These are phyloP conservation scores for Myripristis jacobus DNA, from an alignment of 2,797 vertebrate genomes.

Conservation along the genomic window DNA sequence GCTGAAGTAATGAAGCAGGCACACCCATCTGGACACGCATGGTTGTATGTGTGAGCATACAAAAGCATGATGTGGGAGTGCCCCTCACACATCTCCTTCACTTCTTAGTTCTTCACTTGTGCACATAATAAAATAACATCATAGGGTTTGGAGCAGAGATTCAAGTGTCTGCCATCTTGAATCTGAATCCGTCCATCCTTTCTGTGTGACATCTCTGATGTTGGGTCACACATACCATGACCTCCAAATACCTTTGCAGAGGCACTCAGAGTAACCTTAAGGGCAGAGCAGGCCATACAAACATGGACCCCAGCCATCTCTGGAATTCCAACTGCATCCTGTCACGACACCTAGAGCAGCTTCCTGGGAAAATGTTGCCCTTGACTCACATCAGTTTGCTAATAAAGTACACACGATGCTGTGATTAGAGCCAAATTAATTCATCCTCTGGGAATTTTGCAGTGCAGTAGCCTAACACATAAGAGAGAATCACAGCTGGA, in stretches of 20 bases:
- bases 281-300: conserved; percentile 15
- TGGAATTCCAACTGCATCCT: conserved; percentile 31
- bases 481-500: background rate
- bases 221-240: conserved; percentile 28
- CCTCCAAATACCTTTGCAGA: conserved; percentile 25
- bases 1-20: conserved; percentile 21
- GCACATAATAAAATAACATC: too few relatives aligned
- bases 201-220: conserved; percentile 20
- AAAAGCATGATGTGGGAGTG: conserved; percentile 23
- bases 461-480: background rate
- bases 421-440: background rate
- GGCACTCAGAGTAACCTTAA: background rate
- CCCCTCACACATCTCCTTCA: conserved; percentile 20
- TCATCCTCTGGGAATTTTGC: background rate
- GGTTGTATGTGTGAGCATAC: conserved; percentile 17
- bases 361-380: background rate
- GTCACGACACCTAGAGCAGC: background rate
- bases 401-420: background rate
- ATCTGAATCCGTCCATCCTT: too few relatives aligned
- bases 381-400: background rate
- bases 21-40: conserved; percentile 28
- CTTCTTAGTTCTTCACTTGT: too few relatives aligned
- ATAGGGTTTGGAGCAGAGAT: too few relatives aligned
- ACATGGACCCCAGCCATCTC: conserved; percentile 8
- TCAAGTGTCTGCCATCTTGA: too few relatives aligned